Conservation (phyloP, 2,113 vertebrate species). For the Oncorhynchus nerka region DNA sequence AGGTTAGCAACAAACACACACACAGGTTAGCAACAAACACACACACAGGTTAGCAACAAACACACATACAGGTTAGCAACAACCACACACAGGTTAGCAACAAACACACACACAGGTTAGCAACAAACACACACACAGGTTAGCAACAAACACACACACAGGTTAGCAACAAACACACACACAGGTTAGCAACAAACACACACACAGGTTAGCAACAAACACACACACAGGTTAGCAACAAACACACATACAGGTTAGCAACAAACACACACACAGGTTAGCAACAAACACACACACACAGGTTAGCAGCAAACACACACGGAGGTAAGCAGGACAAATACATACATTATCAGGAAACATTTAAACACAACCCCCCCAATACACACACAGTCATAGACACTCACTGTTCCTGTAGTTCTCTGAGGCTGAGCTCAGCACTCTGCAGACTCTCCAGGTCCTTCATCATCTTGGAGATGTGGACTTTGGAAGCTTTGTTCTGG, state of each 20-base stretch:
- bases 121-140: no score
- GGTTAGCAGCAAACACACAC: background rate
- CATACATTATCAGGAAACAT: background rate
- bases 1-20: no score
- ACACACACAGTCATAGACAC: constrained; percentile 24
- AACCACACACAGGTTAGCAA: no score
- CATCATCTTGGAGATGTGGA: constrained; percentile 95
- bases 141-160: no score
- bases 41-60: no score
- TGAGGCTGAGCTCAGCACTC: constrained; percentile 89
- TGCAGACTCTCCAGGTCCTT: constrained; percentile 96
- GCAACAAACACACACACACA: background rate
- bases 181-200: no score
- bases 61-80: no score
- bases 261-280: background rate
- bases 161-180: no score
- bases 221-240: no score
- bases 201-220: no score
- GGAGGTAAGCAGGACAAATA: background rate
- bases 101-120: background rate
- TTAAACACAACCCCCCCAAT: background rate
- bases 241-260: no score
- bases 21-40: no score
- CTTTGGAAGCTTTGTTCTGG: constrained; percentile 89
- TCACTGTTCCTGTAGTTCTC: constrained; percentile 93